phyloP scores from a whole-genome alignment of 1,140 invertebrate genomes.

The Cydia pomonella region DNA sequence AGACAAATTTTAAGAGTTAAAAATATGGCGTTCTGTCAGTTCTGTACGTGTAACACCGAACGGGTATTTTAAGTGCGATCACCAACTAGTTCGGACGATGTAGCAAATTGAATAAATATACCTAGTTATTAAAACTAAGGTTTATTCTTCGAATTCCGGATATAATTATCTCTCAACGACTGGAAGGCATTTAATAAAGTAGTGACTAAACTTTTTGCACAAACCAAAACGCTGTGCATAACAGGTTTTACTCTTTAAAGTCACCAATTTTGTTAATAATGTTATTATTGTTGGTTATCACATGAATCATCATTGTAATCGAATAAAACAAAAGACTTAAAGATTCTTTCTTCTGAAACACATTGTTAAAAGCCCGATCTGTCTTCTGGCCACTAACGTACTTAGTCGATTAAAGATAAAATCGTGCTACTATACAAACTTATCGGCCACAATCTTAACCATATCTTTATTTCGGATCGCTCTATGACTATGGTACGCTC shows the following conservation, averaged over 20 bases:
- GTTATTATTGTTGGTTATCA: constrained; percentile 3
- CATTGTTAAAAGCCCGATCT: constrained; percentile 45
- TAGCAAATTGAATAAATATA: neutral
- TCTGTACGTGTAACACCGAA: neutral
- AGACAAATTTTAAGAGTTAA: constrained; percentile 8
- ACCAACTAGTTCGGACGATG: neutral
- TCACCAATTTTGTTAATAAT: neutral
- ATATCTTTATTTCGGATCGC: constrained; percentile 55
- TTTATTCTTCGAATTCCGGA: neutral
- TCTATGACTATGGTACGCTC: constrained; percentile 20
- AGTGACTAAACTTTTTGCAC: neutral
- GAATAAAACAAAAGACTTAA: neutral
- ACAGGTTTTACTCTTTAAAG: neutral
- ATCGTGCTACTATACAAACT: constrained; percentile 55
- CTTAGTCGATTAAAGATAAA: constrained; percentile 60
- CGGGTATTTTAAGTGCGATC: neutral
- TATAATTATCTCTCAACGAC: no score
- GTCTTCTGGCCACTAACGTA: constrained; percentile 51
- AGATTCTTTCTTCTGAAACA: neutral
- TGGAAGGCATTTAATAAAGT: neutral
- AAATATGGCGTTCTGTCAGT: neutral
- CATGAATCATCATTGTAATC: neutral
- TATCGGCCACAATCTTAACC: constrained; percentile 59
- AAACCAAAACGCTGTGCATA: neutral
- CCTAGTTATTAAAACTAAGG: no score